A percentile compares a stretch with the other conserved stretches of the same genome.
Conservation (phyloP, 2,888 invertebrate genomes). For the Eupithecia inturbata region DNA sequence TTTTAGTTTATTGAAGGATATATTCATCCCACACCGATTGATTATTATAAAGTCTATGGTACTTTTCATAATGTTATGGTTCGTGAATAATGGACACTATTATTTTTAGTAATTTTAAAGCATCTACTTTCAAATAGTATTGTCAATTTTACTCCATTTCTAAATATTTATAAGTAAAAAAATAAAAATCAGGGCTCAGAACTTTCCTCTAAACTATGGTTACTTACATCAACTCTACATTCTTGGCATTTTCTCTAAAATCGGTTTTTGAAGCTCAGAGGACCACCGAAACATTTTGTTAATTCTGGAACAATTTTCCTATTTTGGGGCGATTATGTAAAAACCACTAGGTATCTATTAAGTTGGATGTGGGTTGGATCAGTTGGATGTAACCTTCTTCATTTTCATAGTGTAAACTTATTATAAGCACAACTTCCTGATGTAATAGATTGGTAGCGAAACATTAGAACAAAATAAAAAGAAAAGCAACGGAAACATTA, state of each 20-base stretch:
- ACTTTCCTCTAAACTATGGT: conserved; percentile 28
- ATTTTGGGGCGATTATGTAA: conserved; percentile 31
- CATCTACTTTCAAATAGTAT: neutral
- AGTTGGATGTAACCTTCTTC: neutral
- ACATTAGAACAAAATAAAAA: neutral
- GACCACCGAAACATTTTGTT: conserved; percentile 45
- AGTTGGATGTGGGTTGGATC: neutral
- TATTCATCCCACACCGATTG: neutral
- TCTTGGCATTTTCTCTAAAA: conserved; percentile 69
- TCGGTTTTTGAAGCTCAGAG: conserved; percentile 72
- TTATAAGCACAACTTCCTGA: neutral
- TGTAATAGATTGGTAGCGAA: neutral
- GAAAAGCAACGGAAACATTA: neutral
- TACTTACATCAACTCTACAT: conserved; percentile 39
- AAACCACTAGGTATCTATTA: neutral
- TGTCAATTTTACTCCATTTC: neutral
- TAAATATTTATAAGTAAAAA: neutral
- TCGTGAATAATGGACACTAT: neutral
- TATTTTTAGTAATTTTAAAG: neutral
- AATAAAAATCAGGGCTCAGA: conserved; percentile 29
- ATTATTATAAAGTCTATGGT: neutral
- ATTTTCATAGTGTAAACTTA: neutral
- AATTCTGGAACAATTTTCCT: conserved; percentile 42
- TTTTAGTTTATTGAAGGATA: neutral
- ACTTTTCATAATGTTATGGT: neutral